Percentiles rank a stretch among this genome's conserved stretches.
phyloP scores from a whole-genome alignment of 2,113 vertebrate species.

The Gambusia affinis region DNA sequence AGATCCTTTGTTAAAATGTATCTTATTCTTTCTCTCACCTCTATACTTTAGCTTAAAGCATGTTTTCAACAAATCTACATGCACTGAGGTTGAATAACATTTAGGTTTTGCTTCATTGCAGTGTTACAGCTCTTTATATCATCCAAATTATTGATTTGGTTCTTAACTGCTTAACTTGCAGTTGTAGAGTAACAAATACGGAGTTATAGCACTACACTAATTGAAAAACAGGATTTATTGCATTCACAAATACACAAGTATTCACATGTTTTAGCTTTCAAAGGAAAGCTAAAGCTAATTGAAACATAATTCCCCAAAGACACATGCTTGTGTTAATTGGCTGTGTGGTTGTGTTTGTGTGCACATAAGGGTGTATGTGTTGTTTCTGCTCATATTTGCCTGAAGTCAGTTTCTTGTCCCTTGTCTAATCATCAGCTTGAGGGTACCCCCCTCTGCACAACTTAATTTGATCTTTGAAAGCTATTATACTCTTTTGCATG shows the following conservation, averaged over 20 bases:
- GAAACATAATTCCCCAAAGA: conserved; percentile 78
- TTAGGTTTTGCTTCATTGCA: conserved; percentile 11
- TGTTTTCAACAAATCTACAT: conserved; percentile 7
- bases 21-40: conserved; percentile 14
- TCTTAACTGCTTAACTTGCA: conserved; percentile 54
- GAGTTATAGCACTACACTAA: conserved; percentile 62
- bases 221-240: conserved; percentile 68
- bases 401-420: conserved; percentile 66
- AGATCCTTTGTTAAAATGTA: background rate
- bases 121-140: conserved; percentile 21
- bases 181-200: conserved; percentile 51
- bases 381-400: conserved; percentile 50
- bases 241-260: conserved; percentile 57
- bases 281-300: conserved; percentile 74
- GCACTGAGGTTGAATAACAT: background rate
- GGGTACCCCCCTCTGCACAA: conserved; percentile 26
- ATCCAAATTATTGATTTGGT: conserved; percentile 35
- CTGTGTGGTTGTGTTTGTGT: conserved; percentile 44
- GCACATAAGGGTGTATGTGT: conserved; percentile 36
- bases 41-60: conserved; percentile 22
- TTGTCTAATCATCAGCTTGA: conserved; percentile 69
- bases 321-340: conserved; percentile 75
- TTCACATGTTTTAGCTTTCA: conserved; percentile 63
- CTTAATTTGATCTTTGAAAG: conserved; percentile 65
- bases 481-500: conserved; percentile 48